phyloP scores from a whole-genome alignment of 1,140 invertebrate genomes.

The Heliothis subflexa region DNA sequence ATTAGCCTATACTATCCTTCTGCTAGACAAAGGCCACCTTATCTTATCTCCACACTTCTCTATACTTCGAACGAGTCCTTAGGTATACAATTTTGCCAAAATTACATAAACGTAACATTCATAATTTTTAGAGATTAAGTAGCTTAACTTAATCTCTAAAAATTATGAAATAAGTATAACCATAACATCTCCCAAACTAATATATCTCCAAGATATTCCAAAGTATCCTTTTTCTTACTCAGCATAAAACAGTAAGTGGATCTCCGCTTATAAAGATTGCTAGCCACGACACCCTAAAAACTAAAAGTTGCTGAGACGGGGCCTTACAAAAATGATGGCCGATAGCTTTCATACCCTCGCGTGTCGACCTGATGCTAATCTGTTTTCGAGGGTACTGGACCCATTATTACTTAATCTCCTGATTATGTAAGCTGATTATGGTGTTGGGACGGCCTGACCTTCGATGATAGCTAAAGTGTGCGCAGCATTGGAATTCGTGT shows the following conservation, averaged over 20 bases:
- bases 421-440: slow-evolving; percentile 43
- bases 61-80: too few relatives aligned
- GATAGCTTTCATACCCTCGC: slow-evolving; percentile 36
- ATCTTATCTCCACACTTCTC: too few relatives aligned
- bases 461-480: slow-evolving; percentile 14
- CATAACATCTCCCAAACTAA: background rate
- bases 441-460: slow-evolving; percentile 18
- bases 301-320: slow-evolving; percentile 11
- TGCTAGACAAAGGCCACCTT: too few relatives aligned
- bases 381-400: slow-evolving; percentile 17
- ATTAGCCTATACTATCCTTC: too few relatives aligned
- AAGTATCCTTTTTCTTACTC: slow-evolving; percentile 9
- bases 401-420: slow-evolving; percentile 45
- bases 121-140: too few relatives aligned
- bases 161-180: background rate
- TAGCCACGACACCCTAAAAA: background rate
- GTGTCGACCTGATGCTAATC: slow-evolving; percentile 39
- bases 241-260: slow-evolving; percentile 23
- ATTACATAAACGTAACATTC: too few relatives aligned
- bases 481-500: background rate
- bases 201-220: background rate
- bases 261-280: slow-evolving; percentile 22
- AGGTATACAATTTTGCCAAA: too few relatives aligned
- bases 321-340: slow-evolving; percentile 15
- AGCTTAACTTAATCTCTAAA: too few relatives aligned